Evolutionary conservation across 2,113 vertebrate genomes (phyloP).

Genomic region (Spilogale gracilis): DNA sequence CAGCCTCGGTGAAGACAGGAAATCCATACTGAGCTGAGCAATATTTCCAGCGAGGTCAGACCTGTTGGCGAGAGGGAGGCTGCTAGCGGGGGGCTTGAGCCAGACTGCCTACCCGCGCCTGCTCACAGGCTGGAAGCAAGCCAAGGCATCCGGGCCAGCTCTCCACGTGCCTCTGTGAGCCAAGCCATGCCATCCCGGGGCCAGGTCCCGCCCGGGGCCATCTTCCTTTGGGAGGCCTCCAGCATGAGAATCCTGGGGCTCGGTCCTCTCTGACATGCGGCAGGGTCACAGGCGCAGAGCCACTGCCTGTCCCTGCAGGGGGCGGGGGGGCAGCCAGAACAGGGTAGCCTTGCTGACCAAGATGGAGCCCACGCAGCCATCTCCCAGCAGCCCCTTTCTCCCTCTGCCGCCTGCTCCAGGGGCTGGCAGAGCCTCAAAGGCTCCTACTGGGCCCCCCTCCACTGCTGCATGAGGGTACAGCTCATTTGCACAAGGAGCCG

Average conservation of each 20-base stretch:
- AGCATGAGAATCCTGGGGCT: not conserved
- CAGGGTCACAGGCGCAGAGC: not conserved
- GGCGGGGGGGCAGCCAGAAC: too few relatives aligned
- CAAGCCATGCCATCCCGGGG: not conserved
- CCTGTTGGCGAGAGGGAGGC: rapidly evolving
- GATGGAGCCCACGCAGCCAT: rapidly evolving
- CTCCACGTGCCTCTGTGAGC: not conserved
- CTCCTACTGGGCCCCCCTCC: not conserved
- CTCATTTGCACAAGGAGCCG: not conserved
- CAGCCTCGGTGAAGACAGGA: not conserved
- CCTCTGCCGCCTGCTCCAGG: not conserved
- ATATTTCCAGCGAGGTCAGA: not conserved
- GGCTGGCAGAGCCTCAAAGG: not conserved
- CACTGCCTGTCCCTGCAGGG: not conserved
- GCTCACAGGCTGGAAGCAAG: not conserved
- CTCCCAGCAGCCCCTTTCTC: not conserved
- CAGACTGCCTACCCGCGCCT: not conserved
- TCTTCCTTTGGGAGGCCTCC: too few relatives aligned
- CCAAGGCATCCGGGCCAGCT: not conserved
- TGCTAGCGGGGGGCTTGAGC: rapidly evolving
- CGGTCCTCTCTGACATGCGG: rapidly evolving
- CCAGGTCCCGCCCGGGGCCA: not conserved
- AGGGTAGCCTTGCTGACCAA: not conserved
- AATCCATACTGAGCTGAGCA: conserved; percentile 28
- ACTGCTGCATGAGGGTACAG: not conserved